Conservation (phyloP, 2,888 invertebrate species). For the Drosophila rellima region DNA sequence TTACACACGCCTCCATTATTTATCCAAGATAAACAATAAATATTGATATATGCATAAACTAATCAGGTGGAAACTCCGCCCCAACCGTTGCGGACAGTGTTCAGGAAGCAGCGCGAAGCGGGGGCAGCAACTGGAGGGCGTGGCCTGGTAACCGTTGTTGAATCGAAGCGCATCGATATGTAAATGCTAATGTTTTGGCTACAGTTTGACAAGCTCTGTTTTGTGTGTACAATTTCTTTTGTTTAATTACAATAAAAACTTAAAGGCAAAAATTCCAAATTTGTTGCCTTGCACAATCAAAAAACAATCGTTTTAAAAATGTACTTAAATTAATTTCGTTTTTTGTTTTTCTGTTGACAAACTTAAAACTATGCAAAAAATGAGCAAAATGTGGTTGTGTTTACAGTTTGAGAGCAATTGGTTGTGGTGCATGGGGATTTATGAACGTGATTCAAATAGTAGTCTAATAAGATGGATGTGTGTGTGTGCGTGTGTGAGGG, state of each 20-base stretch:
- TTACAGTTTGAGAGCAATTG: slow-evolving; percentile 64
- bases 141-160: slow-evolving; percentile 78
- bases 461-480: slow-evolving; percentile 33
- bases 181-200: background rate
- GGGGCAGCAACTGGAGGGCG: slow-evolving; percentile 29
- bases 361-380: slow-evolving; percentile 75
- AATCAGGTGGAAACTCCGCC: slow-evolving; percentile 60
- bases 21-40: slow-evolving; percentile 70
- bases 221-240: slow-evolving; percentile 58
- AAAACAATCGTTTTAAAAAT: slow-evolving; percentile 21
- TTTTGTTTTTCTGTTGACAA: slow-evolving; percentile 35
- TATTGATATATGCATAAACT: slow-evolving; percentile 34
- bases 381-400: slow-evolving; percentile 66
- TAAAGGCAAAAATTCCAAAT: slow-evolving; percentile 50
- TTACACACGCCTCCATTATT: slow-evolving; percentile 51
- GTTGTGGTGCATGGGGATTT: slow-evolving; percentile 26
- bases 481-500: slow-evolving; percentile 9
- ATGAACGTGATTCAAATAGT: slow-evolving; percentile 44
- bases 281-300: slow-evolving; percentile 47
- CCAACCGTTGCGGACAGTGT: slow-evolving; percentile 31
- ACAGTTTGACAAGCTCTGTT: slow-evolving; percentile 41
- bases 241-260: slow-evolving; percentile 62
- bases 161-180: slow-evolving; percentile 71
- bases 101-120: slow-evolving; percentile 30
- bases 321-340: slow-evolving; percentile 61